Evolutionary conservation across 1,140 invertebrate species (phyloP).

Genomic region (Caerostris darwini): DNA sequence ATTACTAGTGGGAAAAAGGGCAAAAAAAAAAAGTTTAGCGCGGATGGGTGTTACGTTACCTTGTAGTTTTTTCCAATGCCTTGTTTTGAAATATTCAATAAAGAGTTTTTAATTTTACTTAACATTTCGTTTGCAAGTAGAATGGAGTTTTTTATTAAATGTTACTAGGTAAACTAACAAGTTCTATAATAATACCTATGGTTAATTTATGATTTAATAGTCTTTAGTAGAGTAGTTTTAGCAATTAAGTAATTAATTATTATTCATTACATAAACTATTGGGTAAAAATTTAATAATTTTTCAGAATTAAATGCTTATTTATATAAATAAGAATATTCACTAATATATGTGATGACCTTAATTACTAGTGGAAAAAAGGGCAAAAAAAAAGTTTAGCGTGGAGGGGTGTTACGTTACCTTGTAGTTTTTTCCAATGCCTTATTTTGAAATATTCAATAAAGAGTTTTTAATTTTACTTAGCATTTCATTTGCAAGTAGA

Average conservation of each 20-base stretch:
- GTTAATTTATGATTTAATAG: no score
- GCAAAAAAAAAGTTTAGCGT: not conserved
- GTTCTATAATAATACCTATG: no score
- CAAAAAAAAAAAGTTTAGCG: not conserved
- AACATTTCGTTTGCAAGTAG: not conserved
- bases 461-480: not conserved
- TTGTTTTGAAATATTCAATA: constrained; percentile 18
- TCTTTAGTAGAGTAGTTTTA: no score
- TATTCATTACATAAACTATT: no score
- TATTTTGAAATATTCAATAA: constrained; percentile 26
- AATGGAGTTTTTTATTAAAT: not conserved
- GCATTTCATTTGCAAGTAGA: not conserved
- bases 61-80: not conserved
- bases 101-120: not conserved
- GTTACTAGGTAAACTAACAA: not conserved
- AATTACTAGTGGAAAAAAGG: constrained; percentile 5
- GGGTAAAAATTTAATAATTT: no score
- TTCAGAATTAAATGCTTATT: no score
- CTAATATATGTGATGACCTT: no score
- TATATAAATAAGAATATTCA: no score
- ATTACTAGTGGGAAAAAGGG: not conserved
- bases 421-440: not conserved
- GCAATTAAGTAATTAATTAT: no score
- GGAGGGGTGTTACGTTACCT: constrained; percentile 10
- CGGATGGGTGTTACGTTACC: not conserved